Base-by-base conservation (phyloP, 2,113 vertebrate species). In the Pimephales promelas region DNA sequence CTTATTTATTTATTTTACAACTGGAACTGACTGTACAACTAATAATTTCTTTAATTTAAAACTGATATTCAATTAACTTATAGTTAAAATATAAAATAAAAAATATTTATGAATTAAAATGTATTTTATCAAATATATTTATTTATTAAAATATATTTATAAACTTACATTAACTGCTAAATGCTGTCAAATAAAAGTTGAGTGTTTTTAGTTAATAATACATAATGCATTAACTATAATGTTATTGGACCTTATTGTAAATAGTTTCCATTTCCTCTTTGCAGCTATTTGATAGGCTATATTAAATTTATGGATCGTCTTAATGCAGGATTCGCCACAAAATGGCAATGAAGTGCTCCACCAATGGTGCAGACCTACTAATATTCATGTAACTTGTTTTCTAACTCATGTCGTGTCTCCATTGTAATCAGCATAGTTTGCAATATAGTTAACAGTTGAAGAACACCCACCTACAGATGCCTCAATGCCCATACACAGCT, bases 391-490 rank as follows among this genome's bases (percentile, higher is more conserved):
- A 22, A 20, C 64, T 40, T 22, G 31, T 11, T 36, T 40, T 61
- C n/a, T 61, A 61, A 61, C 24, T 61, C 3, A 36, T 26, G 11
- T 61, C 3, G 22, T 26, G 11, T 56, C 18, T 56, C 22, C 31
- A 6, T 1, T 14, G 13, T 14, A 47, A 72, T 68, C 20, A n/a
- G n/a, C 11, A 77, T 57, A n/a, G 26, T 34, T 36, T 24, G 36
- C 11, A 45, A 24, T 45, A 22, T 45, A 22, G 64, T 22, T 40
- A 40, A n/a, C 10, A 68, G 3, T 36, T 40, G 9, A 70, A 43
- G 20, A 59, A 76, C 54, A 59, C 52, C 75, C 75, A 77, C 74
- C 22, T 40, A 3, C 74, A 77, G 11, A 43, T 54, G 22, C 56
- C 5, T 61, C 34, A 18, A 57, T 40, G 34, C 20, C 10, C 31